phyloP scores from a whole-genome alignment of 2,888 invertebrate genomes.

The Lycaena phlaeas region DNA sequence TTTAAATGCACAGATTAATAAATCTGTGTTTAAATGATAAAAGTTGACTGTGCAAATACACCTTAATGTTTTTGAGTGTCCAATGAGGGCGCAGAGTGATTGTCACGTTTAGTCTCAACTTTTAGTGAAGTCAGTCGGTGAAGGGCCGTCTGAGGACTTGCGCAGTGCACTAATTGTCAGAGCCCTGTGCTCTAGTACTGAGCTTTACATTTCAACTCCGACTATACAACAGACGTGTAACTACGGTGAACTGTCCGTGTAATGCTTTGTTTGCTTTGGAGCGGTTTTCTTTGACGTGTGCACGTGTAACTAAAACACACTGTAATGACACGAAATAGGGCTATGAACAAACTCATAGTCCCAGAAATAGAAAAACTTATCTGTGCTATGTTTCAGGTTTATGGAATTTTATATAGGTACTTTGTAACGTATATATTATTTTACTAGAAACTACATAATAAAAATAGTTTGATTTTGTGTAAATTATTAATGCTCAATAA shows the following conservation, averaged over 20 bases:
- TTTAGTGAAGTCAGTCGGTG: slow-evolving; percentile 25
- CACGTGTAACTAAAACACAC: slow-evolving; percentile 1
- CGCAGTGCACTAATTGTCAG: slow-evolving; percentile 48
- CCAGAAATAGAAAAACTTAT: too few relatives aligned
- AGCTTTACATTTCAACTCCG: slow-evolving; percentile 16
- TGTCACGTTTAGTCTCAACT: slow-evolving; percentile 39
- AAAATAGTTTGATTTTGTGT: too few relatives aligned
- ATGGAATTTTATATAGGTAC: too few relatives aligned
- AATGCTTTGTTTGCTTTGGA: slow-evolving; percentile 13
- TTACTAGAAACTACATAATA: too few relatives aligned
- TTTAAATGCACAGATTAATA: too few relatives aligned
- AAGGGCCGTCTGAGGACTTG: slow-evolving; percentile 44
- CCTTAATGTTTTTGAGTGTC: slow-evolving; percentile 10
- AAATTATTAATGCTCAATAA: too few relatives aligned
- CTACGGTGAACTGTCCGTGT: slow-evolving; percentile 13
- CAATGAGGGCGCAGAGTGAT: slow-evolving; percentile 22
- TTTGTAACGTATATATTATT: too few relatives aligned
- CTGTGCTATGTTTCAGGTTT: too few relatives aligned
- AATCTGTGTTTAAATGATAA: too few relatives aligned
- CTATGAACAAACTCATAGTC: too few relatives aligned
- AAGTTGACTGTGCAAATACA: neutral
- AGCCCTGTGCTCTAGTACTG: slow-evolving; percentile 24
- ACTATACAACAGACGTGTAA: slow-evolving; percentile 15
- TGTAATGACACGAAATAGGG: slow-evolving; percentile 3
- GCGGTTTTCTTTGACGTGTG: slow-evolving; percentile 14